Percentiles rank a stretch among this genome's conserved stretches.
These are phyloP conservation scores for Pseudopodoces humilis DNA, from an alignment of 2,113 vertebrate genomes.

Conservation along the genomic window DNA sequence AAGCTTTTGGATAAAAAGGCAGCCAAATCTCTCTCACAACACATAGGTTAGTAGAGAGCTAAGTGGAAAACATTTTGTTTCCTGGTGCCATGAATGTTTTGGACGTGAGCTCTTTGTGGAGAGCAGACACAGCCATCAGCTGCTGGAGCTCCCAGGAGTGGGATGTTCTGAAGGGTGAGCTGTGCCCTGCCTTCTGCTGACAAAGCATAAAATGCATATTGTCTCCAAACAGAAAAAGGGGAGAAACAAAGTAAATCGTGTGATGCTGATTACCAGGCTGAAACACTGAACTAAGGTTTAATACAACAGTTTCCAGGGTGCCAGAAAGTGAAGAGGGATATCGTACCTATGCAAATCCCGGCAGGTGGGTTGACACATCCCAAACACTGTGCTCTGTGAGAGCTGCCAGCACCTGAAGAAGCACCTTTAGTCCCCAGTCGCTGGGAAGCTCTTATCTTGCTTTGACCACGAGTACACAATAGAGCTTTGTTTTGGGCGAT, in stretches of 20 bases:
- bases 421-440: not conserved
- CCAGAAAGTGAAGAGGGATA: conserved; percentile 19
- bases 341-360: conserved; percentile 36
- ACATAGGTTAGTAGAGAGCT: not conserved
- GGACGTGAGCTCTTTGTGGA: not conserved
- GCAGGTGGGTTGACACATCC: not conserved
- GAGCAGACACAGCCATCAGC: not conserved
- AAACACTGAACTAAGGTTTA: not conserved
- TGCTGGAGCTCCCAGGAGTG: not conserved
- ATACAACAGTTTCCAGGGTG: conserved; percentile 14
- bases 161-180: not conserved
- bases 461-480: not conserved
- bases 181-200: conserved; percentile 18
- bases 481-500: not conserved
- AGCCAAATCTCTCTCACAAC: not conserved
- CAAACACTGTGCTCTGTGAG: not conserved
- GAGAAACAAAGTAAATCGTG: conserved; percentile 19
- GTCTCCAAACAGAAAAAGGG: not conserved
- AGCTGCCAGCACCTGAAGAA: conserved; percentile 41
- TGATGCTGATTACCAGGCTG: not conserved
- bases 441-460: conserved; percentile 22
- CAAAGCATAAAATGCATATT: not conserved
- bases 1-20: not conserved
- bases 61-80: not conserved
- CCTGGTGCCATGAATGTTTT: not conserved